Percentiles rank a stretch among this genome's conserved stretches.
These are phyloP conservation scores for Egretta garzetta DNA, from an alignment of 2,113 vertebrate genomes.

Conservation along the genomic window DNA sequence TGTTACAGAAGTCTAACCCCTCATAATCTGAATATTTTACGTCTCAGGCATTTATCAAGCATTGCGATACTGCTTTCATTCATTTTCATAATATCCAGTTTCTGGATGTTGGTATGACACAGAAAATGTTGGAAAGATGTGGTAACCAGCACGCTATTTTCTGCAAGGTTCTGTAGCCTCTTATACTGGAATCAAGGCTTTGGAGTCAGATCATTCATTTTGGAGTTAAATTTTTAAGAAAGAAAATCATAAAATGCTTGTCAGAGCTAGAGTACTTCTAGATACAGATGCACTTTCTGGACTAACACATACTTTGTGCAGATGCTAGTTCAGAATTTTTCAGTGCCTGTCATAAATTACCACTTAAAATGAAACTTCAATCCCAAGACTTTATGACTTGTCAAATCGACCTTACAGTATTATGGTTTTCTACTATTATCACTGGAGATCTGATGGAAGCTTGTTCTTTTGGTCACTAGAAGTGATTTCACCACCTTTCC, in stretches of 20 bases:
- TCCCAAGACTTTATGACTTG: neutral
- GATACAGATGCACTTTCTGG: neutral
- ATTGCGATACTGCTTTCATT: neutral
- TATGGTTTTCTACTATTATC: neutral
- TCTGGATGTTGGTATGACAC: neutral
- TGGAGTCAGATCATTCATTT: neutral
- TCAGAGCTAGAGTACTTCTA: neutral
- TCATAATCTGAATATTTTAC: neutral
- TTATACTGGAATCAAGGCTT: neutral
- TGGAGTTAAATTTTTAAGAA: neutral
- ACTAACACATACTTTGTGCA: neutral
- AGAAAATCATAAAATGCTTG: neutral
- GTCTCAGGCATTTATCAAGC: neutral
- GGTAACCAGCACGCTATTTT: neutral
- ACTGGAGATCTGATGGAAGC: neutral
- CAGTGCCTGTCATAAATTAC: neutral
- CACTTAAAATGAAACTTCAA: neutral
- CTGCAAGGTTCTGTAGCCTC: neutral
- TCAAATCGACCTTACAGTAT: neutral
- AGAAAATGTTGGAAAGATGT: neutral
- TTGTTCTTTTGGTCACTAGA: neutral
- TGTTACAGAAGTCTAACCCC: neutral
- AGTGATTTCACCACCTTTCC: neutral
- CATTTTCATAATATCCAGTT: neutral
- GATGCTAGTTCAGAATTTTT: neutral